Percentiles rank a stretch among this genome's conserved stretches.
Conservation (phyloP, 2,888 invertebrate species). For the Ormyrus rosae region DNA sequence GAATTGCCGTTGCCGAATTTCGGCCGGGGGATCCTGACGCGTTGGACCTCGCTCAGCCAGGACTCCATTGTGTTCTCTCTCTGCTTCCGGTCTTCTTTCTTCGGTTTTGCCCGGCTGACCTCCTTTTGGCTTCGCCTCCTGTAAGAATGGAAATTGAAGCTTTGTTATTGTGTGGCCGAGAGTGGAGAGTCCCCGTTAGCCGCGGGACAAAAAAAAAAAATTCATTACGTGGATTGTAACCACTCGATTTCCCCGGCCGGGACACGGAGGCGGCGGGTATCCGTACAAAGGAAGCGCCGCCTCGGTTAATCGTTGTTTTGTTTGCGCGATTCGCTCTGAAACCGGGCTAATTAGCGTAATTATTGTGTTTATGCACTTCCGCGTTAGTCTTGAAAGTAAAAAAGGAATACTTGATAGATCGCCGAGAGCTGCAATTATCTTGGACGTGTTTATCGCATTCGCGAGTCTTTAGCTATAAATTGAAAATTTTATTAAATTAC, state of each 20-base stretch:
- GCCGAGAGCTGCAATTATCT: no score
- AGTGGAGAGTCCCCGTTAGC: no score
- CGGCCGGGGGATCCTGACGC: constrained; percentile 89
- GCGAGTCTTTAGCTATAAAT: no score
- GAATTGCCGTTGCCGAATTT: constrained; percentile 83
- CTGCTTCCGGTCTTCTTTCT: not conserved
- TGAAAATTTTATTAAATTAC: no score
- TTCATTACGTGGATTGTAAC: not conserved
- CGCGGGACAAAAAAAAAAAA: no score
- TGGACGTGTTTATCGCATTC: no score
- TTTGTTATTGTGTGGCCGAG: not conserved
- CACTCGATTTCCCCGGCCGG: constrained; percentile 8
- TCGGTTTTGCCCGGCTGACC: not conserved
- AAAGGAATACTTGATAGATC: no score
- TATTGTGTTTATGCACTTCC: not conserved
- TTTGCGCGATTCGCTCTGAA: no score
- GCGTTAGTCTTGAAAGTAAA: not conserved
- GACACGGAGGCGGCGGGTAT: no score
- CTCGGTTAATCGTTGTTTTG: not conserved
- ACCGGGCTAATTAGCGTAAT: no score
- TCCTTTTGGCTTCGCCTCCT: not conserved
- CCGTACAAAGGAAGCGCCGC: not conserved
- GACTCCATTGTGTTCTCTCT: constrained; percentile 82
- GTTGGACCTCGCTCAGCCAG: constrained; percentile 90
- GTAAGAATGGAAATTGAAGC: constrained; percentile 17